Conservation (phyloP, 2,888 invertebrate genomes). For the Acleris sparsana region DNA sequence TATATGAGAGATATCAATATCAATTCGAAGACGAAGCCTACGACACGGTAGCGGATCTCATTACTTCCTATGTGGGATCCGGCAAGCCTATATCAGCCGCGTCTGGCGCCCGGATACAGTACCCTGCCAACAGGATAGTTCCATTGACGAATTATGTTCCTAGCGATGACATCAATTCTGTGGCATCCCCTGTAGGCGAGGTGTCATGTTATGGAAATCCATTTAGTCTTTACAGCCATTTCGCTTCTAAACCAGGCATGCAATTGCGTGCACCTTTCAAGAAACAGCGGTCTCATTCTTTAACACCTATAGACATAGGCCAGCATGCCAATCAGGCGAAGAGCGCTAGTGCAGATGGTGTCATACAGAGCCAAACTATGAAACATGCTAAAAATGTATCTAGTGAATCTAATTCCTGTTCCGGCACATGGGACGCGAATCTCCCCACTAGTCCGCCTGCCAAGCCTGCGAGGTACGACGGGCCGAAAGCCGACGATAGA, state of each 20-base stretch:
- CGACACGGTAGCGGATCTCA: conserved; percentile 95
- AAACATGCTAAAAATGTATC: conserved; percentile 73
- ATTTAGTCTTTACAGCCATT: conserved; percentile 78
- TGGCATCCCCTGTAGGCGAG: conserved; percentile 65
- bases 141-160: conserved; percentile 88
- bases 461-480: conserved; percentile 80
- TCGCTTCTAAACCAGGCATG: conserved; percentile 71
- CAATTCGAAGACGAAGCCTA: conserved; percentile 97
- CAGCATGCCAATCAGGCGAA: conserved; percentile 81
- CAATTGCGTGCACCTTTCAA: conserved; percentile 71
- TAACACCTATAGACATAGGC: conserved; percentile 85
- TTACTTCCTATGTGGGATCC: conserved; percentile 96
- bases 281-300: conserved; percentile 89
- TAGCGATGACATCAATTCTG: conserved; percentile 64
- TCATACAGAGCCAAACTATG: conserved; percentile 81
- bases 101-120: conserved; percentile 94
- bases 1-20: conserved; percentile 95
- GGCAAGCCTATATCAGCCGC: conserved; percentile 94
- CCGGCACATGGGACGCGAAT: conserved; percentile 78
- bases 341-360: conserved; percentile 88
- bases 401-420: conserved; percentile 77
- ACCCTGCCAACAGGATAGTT: conserved; percentile 91
- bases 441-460: conserved; percentile 85
- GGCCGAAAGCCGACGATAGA: conserved; percentile 84
- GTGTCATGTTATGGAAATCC: conserved; percentile 66